These are phyloP conservation scores for Stenodera caucasica DNA, from an alignment of 2,888 invertebrate species.

Conservation along the genomic window DNA sequence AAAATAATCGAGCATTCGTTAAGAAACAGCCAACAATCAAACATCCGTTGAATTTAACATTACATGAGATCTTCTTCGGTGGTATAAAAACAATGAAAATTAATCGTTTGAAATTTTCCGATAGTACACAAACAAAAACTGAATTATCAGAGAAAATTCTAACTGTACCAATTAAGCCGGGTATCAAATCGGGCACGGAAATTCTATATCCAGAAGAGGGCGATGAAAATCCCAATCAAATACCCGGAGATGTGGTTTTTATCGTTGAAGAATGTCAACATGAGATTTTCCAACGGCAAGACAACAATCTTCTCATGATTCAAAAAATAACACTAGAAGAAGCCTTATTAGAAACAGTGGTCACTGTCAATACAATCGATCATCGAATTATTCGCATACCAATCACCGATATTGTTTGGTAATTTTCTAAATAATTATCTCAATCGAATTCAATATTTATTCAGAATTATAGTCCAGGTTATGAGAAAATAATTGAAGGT, in stretches of 20 bases:
- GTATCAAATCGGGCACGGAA: conserved; percentile 72
- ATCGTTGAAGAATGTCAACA: conserved; percentile 73
- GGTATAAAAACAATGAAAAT: conserved; percentile 85
- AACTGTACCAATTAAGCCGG: conserved; percentile 73
- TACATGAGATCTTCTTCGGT: conserved; percentile 70
- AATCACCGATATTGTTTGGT: conserved; percentile 68
- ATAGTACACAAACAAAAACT: conserved; percentile 64
- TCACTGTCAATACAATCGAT: conserved; percentile 71
- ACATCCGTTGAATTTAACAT: conserved; percentile 61
- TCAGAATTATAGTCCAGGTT: conserved; percentile 59
- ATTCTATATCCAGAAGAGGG: conserved; percentile 78
- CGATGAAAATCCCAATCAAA: conserved; percentile 73
- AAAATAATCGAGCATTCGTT: conserved; percentile 62
- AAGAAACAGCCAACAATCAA: conserved; percentile 64
- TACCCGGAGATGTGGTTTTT: conserved; percentile 77
- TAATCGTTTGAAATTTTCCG: conserved; percentile 68
- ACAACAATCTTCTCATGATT: conserved; percentile 67
- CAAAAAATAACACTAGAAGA: conserved; percentile 66
- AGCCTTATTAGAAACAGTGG: conserved; percentile 70
- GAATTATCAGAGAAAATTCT: conserved; percentile 73
- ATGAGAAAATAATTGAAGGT: conserved; percentile 67
- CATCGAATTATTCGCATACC: conserved; percentile 68
- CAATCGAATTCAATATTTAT: conserved; percentile 4
- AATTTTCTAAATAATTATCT: conserved; percentile 8
- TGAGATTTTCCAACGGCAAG: conserved; percentile 66